phyloP scores from a whole-genome alignment of 2,888 invertebrate species.

The Sialis fuliginosa region DNA sequence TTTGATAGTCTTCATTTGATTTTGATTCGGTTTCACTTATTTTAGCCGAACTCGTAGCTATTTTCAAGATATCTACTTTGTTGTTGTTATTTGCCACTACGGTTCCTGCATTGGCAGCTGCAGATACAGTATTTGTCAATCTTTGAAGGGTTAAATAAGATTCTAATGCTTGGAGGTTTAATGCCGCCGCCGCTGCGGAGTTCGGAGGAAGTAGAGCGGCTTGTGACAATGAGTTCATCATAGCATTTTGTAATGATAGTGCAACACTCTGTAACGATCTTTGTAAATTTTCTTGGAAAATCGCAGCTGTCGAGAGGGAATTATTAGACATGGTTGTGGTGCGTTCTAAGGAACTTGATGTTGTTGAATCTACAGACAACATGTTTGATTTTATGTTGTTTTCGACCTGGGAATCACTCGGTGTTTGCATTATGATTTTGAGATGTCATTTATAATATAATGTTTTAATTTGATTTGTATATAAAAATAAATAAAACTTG shows the following conservation, averaged over 20 bases:
- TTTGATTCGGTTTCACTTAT: slow-evolving; percentile 15
- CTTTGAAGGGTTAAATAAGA: slow-evolving; percentile 71
- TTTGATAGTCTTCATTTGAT: slow-evolving; percentile 16
- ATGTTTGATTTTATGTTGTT: not conserved
- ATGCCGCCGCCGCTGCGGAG: slow-evolving; percentile 67
- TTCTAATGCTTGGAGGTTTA: slow-evolving; percentile 72
- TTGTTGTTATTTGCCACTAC: slow-evolving; percentile 20
- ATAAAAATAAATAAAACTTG: no score
- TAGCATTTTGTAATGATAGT: slow-evolving; percentile 64
- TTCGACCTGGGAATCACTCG: not conserved
- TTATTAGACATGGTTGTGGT: not conserved
- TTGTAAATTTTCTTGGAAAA: slow-evolving; percentile 43
- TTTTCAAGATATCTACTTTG: slow-evolving; percentile 49
- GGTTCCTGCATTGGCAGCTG: slow-evolving; percentile 21
- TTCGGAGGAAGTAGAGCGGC: slow-evolving; percentile 67
- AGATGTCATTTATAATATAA: not conserved
- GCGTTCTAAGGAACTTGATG: not conserved
- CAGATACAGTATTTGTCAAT: slow-evolving; percentile 49
- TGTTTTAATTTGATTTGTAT: not conserved
- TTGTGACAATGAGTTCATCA: slow-evolving; percentile 70
- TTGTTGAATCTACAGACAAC: not conserved
- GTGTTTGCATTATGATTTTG: slow-evolving; percentile 2
- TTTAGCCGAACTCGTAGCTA: slow-evolving; percentile 31
- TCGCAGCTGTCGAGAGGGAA: slow-evolving; percentile 32
- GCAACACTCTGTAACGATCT: slow-evolving; percentile 51